Conservation (phyloP, 2,113 vertebrate species). For the Corvus moneduloides region DNA sequence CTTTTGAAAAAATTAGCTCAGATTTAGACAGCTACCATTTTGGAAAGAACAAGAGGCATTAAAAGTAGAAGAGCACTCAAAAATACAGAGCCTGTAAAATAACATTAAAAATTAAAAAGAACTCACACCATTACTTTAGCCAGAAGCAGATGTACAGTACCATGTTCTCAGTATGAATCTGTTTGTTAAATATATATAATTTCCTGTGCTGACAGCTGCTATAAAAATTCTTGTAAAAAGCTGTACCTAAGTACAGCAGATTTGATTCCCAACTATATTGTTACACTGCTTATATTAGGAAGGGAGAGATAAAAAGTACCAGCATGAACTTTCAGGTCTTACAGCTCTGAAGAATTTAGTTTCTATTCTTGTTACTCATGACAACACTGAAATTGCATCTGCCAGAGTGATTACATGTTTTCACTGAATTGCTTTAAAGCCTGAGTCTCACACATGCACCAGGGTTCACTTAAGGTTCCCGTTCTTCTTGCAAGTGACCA, state of each 20-base stretch:
- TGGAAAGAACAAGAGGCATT: not conserved
- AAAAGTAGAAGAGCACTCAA: not conserved
- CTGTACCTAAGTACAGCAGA: not conserved
- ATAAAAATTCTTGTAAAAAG: not conserved
- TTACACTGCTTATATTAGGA: not conserved
- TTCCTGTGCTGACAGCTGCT: not conserved
- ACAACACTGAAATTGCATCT: not conserved
- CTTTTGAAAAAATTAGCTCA: not conserved
- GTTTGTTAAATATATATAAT: not conserved
- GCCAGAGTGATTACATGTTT: not conserved
- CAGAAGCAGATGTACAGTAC: not conserved
- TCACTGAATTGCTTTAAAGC: not conserved
- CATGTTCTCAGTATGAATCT: not conserved
- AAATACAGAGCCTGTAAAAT: not conserved
- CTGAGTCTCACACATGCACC: not conserved
- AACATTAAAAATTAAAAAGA: not conserved
- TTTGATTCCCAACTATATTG: not conserved
- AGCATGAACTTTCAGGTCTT: not conserved
- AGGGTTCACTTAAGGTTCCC: not conserved
- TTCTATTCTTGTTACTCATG: not conserved
- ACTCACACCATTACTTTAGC: not conserved
- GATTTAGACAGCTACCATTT: not conserved
- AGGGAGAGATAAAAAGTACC: not conserved
- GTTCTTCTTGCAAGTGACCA: not conserved
- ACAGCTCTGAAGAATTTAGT: not conserved